phyloP scores from a whole-genome alignment of 2,113 vertebrate species.

The Halichoeres trimaculatus region DNA sequence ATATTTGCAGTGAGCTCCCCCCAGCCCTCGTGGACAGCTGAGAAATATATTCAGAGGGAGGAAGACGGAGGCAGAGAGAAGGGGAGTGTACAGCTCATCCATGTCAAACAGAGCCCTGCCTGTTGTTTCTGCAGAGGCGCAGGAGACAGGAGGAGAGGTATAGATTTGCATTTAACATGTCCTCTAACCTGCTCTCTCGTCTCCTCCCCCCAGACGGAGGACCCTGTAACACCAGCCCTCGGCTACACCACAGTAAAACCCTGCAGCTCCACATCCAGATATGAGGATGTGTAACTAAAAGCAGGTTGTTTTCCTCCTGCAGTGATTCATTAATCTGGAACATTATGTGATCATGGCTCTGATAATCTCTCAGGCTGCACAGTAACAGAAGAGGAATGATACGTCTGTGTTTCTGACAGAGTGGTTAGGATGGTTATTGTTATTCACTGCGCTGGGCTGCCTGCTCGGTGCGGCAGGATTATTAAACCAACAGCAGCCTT shows the following conservation, averaged over 20 bases:
- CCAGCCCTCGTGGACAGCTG: constrained; percentile 65
- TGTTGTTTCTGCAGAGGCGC: constrained; percentile 61
- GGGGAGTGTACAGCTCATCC: constrained; percentile 46
- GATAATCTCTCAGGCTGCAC: constrained; percentile 41
- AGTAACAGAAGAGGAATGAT: constrained; percentile 20
- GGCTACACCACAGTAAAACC: constrained; percentile 9
- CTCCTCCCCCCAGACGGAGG: constrained; percentile 12
- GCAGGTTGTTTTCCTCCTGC: constrained; percentile 36
- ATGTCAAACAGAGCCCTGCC: constrained; percentile 69
- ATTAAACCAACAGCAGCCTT: constrained; percentile 51
- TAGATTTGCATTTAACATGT: constrained; percentile 66
- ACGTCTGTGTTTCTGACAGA: constrained; percentile 14
- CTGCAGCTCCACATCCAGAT: constrained; percentile 1
- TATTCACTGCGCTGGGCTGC: constrained; percentile 27
- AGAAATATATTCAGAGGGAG: constrained; percentile 66
- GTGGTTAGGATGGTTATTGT: constrained; percentile 25
- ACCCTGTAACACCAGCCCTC: constrained; percentile 13
- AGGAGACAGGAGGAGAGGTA: constrained; percentile 23
- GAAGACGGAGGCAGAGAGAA: constrained; percentile 36
- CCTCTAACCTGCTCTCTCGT: constrained; percentile 47
- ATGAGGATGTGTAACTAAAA: constrained; percentile 7
- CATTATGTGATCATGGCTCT: constrained; percentile 36
- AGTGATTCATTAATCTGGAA: constrained; percentile 44
- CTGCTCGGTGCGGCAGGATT: constrained; percentile 40
- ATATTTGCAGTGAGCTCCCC: constrained; percentile 65